Percentiles rank a stretch among this genome's conserved stretches.
Evolutionary conservation across 1,140 invertebrate genomes (phyloP).

Genomic region (Coptotermes formosanus): DNA sequence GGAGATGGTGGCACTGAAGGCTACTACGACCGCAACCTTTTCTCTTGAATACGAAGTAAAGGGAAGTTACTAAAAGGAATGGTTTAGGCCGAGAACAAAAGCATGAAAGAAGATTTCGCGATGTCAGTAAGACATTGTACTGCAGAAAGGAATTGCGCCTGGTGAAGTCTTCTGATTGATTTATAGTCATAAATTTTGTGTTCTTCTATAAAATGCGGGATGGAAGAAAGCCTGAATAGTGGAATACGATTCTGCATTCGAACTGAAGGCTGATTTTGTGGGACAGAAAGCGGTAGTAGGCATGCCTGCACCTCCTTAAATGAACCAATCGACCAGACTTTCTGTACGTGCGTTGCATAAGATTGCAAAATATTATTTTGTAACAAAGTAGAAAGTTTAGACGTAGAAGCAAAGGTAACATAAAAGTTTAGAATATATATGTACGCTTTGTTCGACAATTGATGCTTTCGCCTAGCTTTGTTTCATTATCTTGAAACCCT

Average conservation of each 20-base stretch:
- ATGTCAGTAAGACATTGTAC: background rate
- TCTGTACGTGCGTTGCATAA: too few relatives aligned
- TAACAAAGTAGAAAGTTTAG: too few relatives aligned
- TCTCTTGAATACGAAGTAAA: background rate
- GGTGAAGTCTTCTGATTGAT: background rate
- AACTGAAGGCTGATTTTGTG: background rate
- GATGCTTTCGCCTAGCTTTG: too few relatives aligned
- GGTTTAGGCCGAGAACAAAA: background rate
- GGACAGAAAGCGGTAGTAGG: background rate
- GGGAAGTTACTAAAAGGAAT: background rate
- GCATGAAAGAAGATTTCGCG: background rate
- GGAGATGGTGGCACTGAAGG: background rate
- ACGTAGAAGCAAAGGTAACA: too few relatives aligned
- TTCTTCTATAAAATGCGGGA: background rate
- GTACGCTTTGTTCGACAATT: too few relatives aligned
- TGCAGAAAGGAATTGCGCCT: background rate
- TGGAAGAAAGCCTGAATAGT: background rate
- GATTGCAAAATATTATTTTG: too few relatives aligned
- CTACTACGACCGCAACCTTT: background rate
- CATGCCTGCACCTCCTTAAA: too few relatives aligned
- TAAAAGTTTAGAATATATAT: too few relatives aligned
- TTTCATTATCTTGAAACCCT: too few relatives aligned
- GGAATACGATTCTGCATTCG: background rate
- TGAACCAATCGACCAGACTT: too few relatives aligned
- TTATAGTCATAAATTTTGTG: background rate